Percentiles rank a stretch among this genome's conserved stretches.
Conservation (phyloP, 1,140 invertebrate species). For the Aphelinus certus region DNA sequence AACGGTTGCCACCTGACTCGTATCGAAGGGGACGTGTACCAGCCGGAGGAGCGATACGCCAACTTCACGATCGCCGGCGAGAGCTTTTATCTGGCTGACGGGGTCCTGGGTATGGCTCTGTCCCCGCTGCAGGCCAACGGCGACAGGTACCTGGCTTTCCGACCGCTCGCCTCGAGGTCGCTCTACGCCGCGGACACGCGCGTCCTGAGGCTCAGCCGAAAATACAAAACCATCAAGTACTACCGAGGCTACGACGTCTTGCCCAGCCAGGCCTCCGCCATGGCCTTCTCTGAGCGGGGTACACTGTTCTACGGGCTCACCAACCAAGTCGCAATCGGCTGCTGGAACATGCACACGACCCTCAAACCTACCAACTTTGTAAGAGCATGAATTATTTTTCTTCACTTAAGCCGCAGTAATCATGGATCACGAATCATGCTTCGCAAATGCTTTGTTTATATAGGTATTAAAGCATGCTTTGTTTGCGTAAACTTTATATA, state of each 20-base stretch:
- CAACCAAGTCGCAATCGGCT: conserved; percentile 53
- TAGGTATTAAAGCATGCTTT: no score
- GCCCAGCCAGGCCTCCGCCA: conserved; percentile 47
- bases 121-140: conserved; percentile 46
- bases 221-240: conserved; percentile 38
- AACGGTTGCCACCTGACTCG: conserved; percentile 40
- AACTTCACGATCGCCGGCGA: conserved; percentile 67
- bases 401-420: no score
- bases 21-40: conserved; percentile 4
- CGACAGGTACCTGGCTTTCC: conserved; percentile 49
- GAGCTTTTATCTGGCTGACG: conserved; percentile 56
- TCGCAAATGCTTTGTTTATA: no score
- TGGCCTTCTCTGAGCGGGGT: conserved; percentile 53
- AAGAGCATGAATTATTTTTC: background rate
- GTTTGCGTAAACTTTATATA: no score
- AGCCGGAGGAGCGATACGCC: conserved; percentile 43
- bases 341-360: conserved; percentile 52
- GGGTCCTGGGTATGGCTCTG: conserved; percentile 58
- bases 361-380: conserved; percentile 40
- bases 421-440: no score
- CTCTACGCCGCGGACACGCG: conserved; percentile 48
- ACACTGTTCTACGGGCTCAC: conserved; percentile 56
- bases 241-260: conserved; percentile 56
- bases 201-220: conserved; percentile 41
- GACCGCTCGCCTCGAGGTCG: conserved; percentile 55